Conservation (phyloP, 2,113 vertebrate genomes). For the Gallinago undulata region DNA sequence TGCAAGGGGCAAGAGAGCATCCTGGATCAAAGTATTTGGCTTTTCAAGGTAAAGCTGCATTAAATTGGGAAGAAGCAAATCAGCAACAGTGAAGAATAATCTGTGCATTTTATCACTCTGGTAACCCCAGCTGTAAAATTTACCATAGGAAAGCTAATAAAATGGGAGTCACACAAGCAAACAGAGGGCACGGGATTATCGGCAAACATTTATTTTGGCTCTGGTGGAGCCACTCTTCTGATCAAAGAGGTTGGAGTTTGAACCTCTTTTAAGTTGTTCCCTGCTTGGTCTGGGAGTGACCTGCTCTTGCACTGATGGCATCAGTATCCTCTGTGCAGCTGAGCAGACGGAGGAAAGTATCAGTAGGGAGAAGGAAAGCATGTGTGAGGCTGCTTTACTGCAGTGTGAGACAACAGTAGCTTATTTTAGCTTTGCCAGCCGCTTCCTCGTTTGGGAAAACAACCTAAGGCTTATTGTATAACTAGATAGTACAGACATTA, state of each 20-base stretch:
- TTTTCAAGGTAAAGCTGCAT: neutral
- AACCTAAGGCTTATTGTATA: slow-evolving; percentile 43
- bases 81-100: neutral
- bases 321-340: neutral
- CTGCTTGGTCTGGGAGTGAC: neutral
- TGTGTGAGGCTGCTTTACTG: neutral
- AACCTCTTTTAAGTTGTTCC: slow-evolving; percentile 27
- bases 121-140: slow-evolving; percentile 51
- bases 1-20: neutral
- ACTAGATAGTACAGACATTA: slow-evolving; percentile 18
- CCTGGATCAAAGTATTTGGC: neutral
- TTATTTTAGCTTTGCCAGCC: slow-evolving; percentile 28
- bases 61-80: neutral
- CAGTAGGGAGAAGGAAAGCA: neutral
- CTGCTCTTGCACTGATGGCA: neutral
- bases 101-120: slow-evolving; percentile 13
- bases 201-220: slow-evolving; percentile 66
- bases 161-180: slow-evolving; percentile 32
- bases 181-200: neutral
- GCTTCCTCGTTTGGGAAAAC: neutral
- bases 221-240: slow-evolving; percentile 4
- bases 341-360: neutral
- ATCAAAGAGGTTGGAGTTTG: slow-evolving; percentile 36
- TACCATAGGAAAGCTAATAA: slow-evolving; percentile 39
- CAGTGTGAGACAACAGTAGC: neutral